Conservation (phyloP, 2,888 invertebrate species). For the Dilophus febrilis region DNA sequence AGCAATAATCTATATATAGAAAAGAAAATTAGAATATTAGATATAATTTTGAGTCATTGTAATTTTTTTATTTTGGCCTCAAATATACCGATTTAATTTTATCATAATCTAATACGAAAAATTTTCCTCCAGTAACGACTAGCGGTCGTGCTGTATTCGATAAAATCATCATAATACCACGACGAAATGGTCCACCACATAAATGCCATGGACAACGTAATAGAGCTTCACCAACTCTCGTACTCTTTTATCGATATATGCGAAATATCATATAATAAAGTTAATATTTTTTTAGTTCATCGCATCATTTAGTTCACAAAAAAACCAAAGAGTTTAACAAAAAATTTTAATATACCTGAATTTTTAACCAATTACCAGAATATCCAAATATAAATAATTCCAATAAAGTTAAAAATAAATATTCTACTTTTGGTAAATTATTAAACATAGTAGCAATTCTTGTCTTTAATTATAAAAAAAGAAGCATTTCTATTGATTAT, state of each 20-base stretch:
- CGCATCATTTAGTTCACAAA: background rate
- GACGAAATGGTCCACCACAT: constrained; percentile 14
- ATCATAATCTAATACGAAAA: constrained; percentile 18
- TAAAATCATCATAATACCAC: constrained; percentile 18
- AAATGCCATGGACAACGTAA: constrained; percentile 21
- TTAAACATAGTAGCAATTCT: too few relatives aligned
- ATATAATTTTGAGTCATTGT: background rate
- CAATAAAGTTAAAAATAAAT: constrained; percentile 18
- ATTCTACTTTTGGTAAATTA: constrained; percentile 14
- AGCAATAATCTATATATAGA: constrained; percentile 17
- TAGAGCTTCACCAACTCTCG: constrained; percentile 20
- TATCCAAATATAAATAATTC: constrained; percentile 24
- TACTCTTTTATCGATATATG: constrained; percentile 15
- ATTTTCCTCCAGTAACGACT: constrained; percentile 20
- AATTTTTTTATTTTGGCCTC: background rate
- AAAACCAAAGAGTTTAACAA: too few relatives aligned
- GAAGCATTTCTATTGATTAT: too few relatives aligned
- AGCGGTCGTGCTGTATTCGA: constrained; percentile 16
- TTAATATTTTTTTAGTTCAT: background rate
- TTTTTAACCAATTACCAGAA: constrained; percentile 18
- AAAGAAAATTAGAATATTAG: background rate
- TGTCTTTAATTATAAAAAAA: too few relatives aligned
- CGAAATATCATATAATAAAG: background rate
- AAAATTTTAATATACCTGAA: constrained; percentile 4
- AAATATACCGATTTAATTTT: constrained; percentile 14